Percentiles rank a stretch among this genome's conserved stretches.
Conservation (phyloP, 2,797 vertebrate genomes). For the Melanotaenia pygmaea region DNA sequence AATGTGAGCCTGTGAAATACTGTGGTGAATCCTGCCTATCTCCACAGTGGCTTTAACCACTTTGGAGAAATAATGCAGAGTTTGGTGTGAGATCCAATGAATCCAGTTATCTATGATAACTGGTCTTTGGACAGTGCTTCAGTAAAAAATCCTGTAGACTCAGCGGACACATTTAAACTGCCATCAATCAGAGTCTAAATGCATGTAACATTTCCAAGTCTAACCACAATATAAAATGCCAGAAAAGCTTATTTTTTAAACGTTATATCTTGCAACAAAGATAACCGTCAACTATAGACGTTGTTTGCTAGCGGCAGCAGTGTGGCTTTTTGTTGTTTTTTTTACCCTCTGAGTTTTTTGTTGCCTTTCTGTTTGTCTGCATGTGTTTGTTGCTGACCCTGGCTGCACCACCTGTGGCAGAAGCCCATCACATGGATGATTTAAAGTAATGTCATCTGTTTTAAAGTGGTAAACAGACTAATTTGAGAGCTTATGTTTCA, state of each 20-base stretch:
- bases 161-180: constrained; percentile 26
- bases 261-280: not conserved
- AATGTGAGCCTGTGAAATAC: constrained; percentile 45
- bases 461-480: not conserved
- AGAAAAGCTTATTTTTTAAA: constrained; percentile 1
- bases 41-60: constrained; percentile 58
- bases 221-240: constrained; percentile 13
- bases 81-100: constrained; percentile 63
- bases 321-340: not conserved
- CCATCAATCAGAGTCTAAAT: constrained; percentile 11
- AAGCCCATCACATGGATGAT: not conserved
- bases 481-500: not conserved
- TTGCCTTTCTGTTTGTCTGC: not conserved
- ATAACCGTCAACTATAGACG: not conserved
- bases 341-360: not conserved
- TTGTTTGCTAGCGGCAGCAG: not conserved
- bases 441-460: not conserved
- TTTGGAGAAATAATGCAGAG: constrained; percentile 76
- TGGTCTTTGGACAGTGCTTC: constrained; percentile 52
- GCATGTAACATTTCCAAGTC: constrained; percentile 23
- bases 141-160: constrained; percentile 26
- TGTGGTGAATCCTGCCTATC: constrained; percentile 64
- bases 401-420: not conserved
- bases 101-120: constrained; percentile 53
- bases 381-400: not conserved